Conservation (phyloP, 2,888 invertebrate species). For the Machimus rusticus region DNA sequence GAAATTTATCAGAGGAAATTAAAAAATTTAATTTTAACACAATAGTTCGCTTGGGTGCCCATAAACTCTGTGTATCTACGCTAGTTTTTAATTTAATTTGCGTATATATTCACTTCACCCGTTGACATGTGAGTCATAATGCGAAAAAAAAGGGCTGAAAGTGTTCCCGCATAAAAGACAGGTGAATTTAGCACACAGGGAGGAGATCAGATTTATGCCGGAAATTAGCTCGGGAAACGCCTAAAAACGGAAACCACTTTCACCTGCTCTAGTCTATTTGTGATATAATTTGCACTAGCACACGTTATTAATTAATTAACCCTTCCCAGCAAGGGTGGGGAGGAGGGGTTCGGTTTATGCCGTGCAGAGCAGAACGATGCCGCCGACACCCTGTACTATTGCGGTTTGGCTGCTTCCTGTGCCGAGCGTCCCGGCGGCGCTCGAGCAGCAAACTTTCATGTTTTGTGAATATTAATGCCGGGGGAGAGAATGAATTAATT, state of each 20-base stretch:
- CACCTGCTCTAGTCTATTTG: neutral
- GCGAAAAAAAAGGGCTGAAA: neutral
- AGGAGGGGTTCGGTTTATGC: neutral
- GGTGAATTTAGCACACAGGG: neutral
- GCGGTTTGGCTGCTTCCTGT: neutral
- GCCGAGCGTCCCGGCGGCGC: neutral
- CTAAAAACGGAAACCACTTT: neutral
- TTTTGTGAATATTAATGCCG: constrained; percentile 19
- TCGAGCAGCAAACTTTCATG: constrained; percentile 8
- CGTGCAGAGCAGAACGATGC: neutral
- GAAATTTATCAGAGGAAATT: neutral
- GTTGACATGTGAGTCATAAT: neutral
- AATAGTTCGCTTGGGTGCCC: neutral
- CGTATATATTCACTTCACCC: neutral
- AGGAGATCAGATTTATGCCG: neutral
- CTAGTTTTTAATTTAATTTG: neutral
- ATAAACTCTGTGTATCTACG: neutral
- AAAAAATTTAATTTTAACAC: neutral
- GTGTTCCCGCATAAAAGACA: neutral
- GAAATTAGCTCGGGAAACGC: neutral
- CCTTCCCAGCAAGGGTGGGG: neutral
- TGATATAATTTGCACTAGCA: neutral
- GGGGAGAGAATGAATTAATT: constrained; percentile 17
- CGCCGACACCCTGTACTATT: neutral
- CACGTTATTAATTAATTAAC: constrained; percentile 15